Evolutionary conservation across 2,888 invertebrate species (phyloP).

Genomic region (Sinohyriopsis cumingii): DNA sequence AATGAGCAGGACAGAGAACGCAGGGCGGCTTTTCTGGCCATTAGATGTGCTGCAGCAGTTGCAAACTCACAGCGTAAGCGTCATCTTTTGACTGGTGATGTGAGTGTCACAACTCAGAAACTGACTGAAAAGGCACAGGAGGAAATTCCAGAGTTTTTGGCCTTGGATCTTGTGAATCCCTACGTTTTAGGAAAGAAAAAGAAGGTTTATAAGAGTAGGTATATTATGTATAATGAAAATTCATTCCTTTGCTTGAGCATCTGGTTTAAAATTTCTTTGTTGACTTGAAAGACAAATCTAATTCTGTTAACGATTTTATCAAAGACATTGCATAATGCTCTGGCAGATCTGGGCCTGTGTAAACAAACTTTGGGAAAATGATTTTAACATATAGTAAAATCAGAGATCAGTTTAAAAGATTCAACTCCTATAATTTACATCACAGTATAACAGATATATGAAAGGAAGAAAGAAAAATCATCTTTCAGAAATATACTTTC

Average conservation of each 20-base stretch:
- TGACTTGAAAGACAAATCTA: neutral
- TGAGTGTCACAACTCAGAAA: conserved; percentile 52
- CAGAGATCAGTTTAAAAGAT: no score
- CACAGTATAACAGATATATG: no score
- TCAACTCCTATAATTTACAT: no score
- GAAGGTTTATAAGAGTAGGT: conserved; percentile 67
- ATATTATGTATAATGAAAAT: neutral
- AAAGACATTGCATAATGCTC: no score
- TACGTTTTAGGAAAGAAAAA: conserved; percentile 70
- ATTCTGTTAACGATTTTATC: no score
- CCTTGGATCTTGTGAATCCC: conserved; percentile 64
- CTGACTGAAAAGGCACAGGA: conserved; percentile 44
- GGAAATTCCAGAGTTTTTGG: conserved; percentile 65
- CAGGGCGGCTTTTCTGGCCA: conserved; percentile 64
- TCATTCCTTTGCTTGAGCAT: neutral
- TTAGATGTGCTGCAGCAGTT: conserved; percentile 65
- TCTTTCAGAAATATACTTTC: no score
- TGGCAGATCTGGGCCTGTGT: no score
- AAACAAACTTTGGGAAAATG: no score
- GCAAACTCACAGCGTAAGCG: conserved; percentile 60
- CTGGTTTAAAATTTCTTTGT: neutral
- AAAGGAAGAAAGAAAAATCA: no score
- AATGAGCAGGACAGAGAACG: conserved; percentile 59
- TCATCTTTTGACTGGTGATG: conserved; percentile 60
- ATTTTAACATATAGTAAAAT: no score